Evolutionary conservation across 2,113 vertebrate genomes (phyloP).

Genomic region (Ptilonorhynchus violaceus): DNA sequence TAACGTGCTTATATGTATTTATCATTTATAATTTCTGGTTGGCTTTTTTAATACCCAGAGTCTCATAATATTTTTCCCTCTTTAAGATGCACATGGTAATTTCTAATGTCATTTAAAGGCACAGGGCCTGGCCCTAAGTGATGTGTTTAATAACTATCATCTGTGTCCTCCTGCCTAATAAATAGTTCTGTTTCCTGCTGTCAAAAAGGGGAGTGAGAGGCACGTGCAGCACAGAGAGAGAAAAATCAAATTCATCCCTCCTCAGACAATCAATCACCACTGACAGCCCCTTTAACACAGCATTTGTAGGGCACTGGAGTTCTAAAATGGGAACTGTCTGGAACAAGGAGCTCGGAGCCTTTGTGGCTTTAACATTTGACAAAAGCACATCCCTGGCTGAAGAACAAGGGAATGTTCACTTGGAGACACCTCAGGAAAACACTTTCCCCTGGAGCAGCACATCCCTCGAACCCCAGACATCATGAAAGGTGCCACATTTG

Average conservation of each 20-base stretch:
- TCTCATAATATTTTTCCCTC: not conserved
- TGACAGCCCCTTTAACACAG: slow-evolving; percentile 82
- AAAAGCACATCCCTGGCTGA: not conserved
- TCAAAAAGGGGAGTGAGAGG: slow-evolving; percentile 70
- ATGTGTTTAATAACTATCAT: slow-evolving; percentile 84
- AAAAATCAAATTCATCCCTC: slow-evolving; percentile 83
- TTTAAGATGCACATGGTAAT: not conserved
- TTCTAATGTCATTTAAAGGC: slow-evolving; percentile 19
- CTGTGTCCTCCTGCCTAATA: slow-evolving; percentile 68
- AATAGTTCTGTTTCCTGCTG: slow-evolving; percentile 79
- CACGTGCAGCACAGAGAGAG: slow-evolving; percentile 73
- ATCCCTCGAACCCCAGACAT: not conserved
- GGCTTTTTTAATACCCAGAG: not conserved
- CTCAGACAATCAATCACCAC: slow-evolving; percentile 88
- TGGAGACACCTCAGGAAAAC: not conserved
- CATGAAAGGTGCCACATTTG: not conserved
- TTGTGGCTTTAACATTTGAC: slow-evolving; percentile 27
- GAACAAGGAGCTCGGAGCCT: slow-evolving; percentile 79
- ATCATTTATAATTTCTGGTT: not conserved
- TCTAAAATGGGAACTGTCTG: slow-evolving; percentile 80
- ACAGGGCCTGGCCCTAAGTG: not conserved
- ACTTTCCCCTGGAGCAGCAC: not conserved
- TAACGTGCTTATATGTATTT: not conserved
- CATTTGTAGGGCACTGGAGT: slow-evolving; percentile 77
- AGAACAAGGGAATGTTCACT: not conserved